Evolutionary conservation across 2,113 vertebrate genomes (phyloP).

Genomic region (Uria lomvia): DNA sequence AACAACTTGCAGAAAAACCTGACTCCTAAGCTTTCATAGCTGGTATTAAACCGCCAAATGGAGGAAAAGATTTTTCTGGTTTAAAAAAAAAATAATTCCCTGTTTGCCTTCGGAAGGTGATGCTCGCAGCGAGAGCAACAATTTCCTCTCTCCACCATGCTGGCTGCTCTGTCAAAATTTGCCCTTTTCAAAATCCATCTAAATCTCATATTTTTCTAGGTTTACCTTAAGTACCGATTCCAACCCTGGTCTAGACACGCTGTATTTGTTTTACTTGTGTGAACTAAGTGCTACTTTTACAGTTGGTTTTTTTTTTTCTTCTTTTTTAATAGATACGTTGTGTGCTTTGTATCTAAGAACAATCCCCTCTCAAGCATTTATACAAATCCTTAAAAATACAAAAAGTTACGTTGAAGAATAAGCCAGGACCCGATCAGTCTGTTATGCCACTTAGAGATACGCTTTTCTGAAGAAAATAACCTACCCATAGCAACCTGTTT

Average conservation of each 20-base stretch:
- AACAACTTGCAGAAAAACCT: not conserved
- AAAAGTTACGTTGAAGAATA: not conserved
- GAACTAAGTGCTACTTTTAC: not conserved
- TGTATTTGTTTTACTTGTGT: not conserved
- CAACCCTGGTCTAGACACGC: not conserved
- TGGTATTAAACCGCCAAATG: not conserved
- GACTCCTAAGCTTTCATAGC: not conserved
- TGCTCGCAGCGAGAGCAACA: not conserved
- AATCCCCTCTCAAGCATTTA: not conserved
- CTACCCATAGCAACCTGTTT: rapidly evolving
- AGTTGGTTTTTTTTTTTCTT: not conserved
- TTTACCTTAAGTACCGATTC: not conserved
- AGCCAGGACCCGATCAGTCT: not conserved
- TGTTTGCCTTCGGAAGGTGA: not conserved
- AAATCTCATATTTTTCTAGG: not conserved
- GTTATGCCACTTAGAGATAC: not conserved
- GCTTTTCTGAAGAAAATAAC: not conserved
- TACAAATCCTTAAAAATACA: not conserved
- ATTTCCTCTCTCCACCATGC: not conserved
- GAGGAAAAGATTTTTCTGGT: not conserved
- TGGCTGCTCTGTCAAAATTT: not conserved
- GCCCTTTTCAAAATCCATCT: constrained; percentile 36
- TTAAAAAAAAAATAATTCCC: not conserved
- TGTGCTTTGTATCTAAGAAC: not conserved
- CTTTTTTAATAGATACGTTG: not conserved